phyloP scores from a whole-genome alignment of 2,888 invertebrate species.

The Pseudococcus longispinus region DNA sequence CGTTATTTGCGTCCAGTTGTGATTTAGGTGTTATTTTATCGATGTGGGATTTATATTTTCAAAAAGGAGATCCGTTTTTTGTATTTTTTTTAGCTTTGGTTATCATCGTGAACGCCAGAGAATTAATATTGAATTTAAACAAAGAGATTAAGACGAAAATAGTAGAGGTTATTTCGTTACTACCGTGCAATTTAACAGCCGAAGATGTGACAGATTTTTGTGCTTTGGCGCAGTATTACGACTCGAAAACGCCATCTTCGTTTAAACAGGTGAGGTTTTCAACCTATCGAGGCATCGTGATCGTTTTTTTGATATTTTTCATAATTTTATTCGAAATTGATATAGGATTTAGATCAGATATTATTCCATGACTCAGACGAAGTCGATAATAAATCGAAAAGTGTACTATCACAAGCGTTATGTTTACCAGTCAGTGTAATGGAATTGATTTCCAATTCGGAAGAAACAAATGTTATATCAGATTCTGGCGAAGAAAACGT shows the following conservation, averaged over 20 bases:
- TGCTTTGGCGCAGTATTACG: conserved; percentile 94
- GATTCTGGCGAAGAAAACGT: conserved; percentile 66
- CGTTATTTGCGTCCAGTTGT: conserved; percentile 87
- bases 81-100: conserved; percentile 94
- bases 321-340: not conserved
- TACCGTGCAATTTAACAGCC: conserved; percentile 87
- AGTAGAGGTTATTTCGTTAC: conserved; percentile 72
- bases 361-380: conserved; percentile 31
- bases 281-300: too few relatives aligned
- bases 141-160: conserved; percentile 74
- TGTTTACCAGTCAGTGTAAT: conserved; percentile 96
- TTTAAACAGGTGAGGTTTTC: conserved; percentile 75
- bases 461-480: conserved; percentile 61
- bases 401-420: conserved; percentile 79
- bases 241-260: conserved; percentile 88
- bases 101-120: conserved; percentile 92
- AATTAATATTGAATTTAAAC: conserved; percentile 81
- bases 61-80: conserved; percentile 94
- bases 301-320: too few relatives aligned
- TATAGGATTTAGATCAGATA: conserved; percentile 22
- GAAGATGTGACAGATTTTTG: conserved; percentile 98
- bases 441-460: conserved; percentile 83
- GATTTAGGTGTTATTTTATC: conserved; percentile 83
- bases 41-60: conserved; percentile 98
- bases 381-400: conserved; percentile 60